Conservation (phyloP, 1,140 invertebrate species). For the honey bee (Apis mellifera) region DNA sequence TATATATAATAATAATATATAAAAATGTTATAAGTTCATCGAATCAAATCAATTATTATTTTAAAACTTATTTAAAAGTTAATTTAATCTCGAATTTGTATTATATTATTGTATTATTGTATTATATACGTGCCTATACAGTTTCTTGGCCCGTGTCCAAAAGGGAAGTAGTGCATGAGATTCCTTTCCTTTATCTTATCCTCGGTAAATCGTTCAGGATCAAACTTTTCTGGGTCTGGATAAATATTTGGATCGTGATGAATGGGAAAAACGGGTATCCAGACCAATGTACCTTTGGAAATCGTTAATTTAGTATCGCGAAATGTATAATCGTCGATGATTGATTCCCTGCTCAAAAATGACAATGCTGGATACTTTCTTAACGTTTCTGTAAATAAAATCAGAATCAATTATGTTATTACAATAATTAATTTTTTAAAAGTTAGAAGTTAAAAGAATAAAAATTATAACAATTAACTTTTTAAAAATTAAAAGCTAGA, state of each 20-base stretch:
- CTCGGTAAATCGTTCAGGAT: constrained; percentile 84
- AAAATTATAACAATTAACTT: no score
- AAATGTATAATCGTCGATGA: constrained; percentile 79
- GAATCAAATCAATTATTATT: no score
- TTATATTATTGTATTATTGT: no score
- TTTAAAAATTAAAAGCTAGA: no score
- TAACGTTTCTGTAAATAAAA: constrained; percentile 83
- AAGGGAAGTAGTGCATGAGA: constrained; percentile 84
- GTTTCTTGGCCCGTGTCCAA: constrained; percentile 87
- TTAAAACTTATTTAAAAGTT: not conserved
- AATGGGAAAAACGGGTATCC: constrained; percentile 81
- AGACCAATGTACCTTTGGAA: constrained; percentile 75
- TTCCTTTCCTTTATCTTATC: constrained; percentile 74
- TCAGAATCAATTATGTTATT: not conserved
- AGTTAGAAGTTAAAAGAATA: no score
- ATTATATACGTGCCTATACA: constrained; percentile 90
- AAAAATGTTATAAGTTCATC: no score
- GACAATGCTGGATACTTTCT: constrained; percentile 83
- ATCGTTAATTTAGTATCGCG: constrained; percentile 76
- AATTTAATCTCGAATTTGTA: not conserved
- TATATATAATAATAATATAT: not conserved
- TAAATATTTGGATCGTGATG: constrained; percentile 84
- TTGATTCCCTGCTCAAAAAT: constrained; percentile 78
- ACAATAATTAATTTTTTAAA: no score
- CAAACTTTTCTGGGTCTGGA: constrained; percentile 82